These are phyloP conservation scores for Agrotis exclamationis DNA, from an alignment of 2,888 invertebrate species.

Conservation along the genomic window DNA sequence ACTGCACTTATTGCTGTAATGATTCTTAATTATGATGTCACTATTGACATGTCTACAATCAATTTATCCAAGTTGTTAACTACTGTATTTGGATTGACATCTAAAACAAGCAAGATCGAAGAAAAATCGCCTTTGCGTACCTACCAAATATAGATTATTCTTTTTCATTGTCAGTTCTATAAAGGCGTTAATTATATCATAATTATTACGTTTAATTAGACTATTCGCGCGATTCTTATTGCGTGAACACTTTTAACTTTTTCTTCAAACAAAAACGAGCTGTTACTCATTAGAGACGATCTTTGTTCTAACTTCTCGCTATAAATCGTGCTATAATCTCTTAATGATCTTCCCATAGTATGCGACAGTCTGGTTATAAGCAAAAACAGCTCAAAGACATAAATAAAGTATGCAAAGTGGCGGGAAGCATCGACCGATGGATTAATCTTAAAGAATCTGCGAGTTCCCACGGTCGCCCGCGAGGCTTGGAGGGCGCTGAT, in stretches of 20 bases:
- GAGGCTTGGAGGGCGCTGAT: slow-evolving; percentile 55
- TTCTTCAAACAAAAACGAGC: slow-evolving; percentile 10
- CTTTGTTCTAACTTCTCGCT: slow-evolving; percentile 13
- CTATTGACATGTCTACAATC: slow-evolving; percentile 31
- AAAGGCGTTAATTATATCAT: slow-evolving; percentile 16
- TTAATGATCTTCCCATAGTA: slow-evolving; percentile 57
- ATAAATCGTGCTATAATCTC: slow-evolving; percentile 45
- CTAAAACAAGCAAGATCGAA: slow-evolving; percentile 30
- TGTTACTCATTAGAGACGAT: slow-evolving; percentile 30
- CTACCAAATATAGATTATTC: slow-evolving; percentile 41
- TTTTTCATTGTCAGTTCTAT: slow-evolving; percentile 35
- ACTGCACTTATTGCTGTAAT: slow-evolving; percentile 7
- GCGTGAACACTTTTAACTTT: neutral
- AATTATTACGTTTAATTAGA: slow-evolving; percentile 25
- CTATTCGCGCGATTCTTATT: neutral
- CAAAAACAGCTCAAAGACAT: slow-evolving; percentile 70
- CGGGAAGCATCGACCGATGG: slow-evolving; percentile 74
- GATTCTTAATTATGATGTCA: slow-evolving; percentile 30
- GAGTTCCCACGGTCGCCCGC: slow-evolving; percentile 77
- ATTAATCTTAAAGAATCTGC: slow-evolving; percentile 78
- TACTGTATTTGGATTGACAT: slow-evolving; percentile 12
- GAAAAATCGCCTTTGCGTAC: slow-evolving; percentile 25
- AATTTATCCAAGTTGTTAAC: slow-evolving; percentile 5
- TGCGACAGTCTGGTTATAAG: slow-evolving; percentile 57
- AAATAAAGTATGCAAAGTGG: slow-evolving; percentile 78